Conservation (phyloP, 1,140 invertebrate species). For the Pseudomyrmex sp. region DNA sequence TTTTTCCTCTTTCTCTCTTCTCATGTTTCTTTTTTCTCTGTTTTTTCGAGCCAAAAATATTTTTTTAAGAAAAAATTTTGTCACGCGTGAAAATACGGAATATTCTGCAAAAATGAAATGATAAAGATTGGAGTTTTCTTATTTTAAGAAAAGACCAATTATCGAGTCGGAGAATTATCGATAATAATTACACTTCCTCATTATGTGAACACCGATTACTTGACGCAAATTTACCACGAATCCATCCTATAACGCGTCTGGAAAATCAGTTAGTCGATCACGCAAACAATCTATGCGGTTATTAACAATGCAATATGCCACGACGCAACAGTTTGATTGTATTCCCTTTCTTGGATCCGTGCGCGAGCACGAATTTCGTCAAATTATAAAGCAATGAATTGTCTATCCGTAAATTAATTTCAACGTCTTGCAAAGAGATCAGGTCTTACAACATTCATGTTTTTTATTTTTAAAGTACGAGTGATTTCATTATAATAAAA, state of each 20-base stretch:
- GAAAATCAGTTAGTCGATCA: conserved; percentile 65
- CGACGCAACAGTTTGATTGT: conserved; percentile 20
- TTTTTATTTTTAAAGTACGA: too few relatives aligned
- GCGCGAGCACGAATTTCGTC: not conserved
- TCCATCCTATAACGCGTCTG: conserved; percentile 6
- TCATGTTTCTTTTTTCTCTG: not conserved
- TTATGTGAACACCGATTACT: not conserved
- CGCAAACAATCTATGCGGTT: conserved; percentile 61
- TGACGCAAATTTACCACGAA: not conserved
- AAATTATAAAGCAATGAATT: conserved; percentile 39
- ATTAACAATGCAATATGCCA: conserved; percentile 57
- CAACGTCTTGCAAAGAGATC: too few relatives aligned
- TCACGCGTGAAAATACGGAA: too few relatives aligned
- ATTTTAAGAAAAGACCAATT: not conserved
- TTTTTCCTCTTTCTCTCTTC: not conserved
- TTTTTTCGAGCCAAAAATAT: too few relatives aligned
- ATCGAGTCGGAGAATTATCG: not conserved
- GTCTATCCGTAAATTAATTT: not conserved
- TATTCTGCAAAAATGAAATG: too few relatives aligned
- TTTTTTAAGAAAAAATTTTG: too few relatives aligned
- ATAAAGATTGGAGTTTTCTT: too few relatives aligned
- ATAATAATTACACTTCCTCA: conserved; percentile 28
- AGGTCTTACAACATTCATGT: too few relatives aligned
- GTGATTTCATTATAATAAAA: too few relatives aligned
- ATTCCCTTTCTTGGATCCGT: not conserved